A percentile compares a stretch with the other conserved stretches of the same genome.
Evolutionary conservation across 2,888 invertebrate species (phyloP).

Genomic region (Margaritifera margaritifera): DNA sequence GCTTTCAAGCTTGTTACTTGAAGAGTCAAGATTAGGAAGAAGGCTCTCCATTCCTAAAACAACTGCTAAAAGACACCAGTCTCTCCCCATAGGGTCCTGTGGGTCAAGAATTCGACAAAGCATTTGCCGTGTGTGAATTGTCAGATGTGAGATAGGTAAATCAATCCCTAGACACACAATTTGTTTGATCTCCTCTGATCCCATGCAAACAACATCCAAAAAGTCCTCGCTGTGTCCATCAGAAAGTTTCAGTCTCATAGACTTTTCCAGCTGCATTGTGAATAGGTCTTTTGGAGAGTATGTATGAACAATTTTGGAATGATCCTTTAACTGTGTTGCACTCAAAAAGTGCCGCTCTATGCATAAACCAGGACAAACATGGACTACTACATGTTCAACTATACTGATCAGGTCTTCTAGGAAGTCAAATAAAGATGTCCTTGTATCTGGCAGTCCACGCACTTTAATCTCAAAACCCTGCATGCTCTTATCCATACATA

Average conservation of each 20-base stretch:
- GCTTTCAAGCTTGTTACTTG: slow-evolving; percentile 63
- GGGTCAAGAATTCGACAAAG: slow-evolving; percentile 75
- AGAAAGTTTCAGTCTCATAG: slow-evolving; percentile 68
- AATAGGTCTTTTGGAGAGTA: slow-evolving; percentile 71
- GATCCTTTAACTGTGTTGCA: slow-evolving; percentile 68
- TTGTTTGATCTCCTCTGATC: slow-evolving; percentile 74
- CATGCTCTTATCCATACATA: slow-evolving; percentile 76
- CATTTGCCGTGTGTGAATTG: slow-evolving; percentile 76
- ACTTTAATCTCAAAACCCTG: slow-evolving; percentile 80
- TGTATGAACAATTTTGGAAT: slow-evolving; percentile 52
- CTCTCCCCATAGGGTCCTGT: slow-evolving; percentile 76
- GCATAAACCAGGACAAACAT: slow-evolving; percentile 81
- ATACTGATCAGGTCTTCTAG: slow-evolving; percentile 80
- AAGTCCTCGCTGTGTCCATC: slow-evolving; percentile 76
- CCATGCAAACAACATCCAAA: slow-evolving; percentile 78
- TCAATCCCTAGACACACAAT: slow-evolving; percentile 76
- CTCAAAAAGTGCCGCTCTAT: slow-evolving; percentile 81
- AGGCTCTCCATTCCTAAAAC: slow-evolving; percentile 76
- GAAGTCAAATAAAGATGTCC: slow-evolving; percentile 77
- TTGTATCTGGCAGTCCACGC: slow-evolving; percentile 77
- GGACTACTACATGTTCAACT: slow-evolving; percentile 78
- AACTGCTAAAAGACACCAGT: slow-evolving; percentile 77
- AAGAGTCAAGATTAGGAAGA: slow-evolving; percentile 74
- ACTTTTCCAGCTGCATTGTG: slow-evolving; percentile 72
- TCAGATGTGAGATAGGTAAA: slow-evolving; percentile 78